Evolutionary conservation across 1,140 invertebrate genomes (phyloP).

Genomic region (Rhyacophila brunnea): DNA sequence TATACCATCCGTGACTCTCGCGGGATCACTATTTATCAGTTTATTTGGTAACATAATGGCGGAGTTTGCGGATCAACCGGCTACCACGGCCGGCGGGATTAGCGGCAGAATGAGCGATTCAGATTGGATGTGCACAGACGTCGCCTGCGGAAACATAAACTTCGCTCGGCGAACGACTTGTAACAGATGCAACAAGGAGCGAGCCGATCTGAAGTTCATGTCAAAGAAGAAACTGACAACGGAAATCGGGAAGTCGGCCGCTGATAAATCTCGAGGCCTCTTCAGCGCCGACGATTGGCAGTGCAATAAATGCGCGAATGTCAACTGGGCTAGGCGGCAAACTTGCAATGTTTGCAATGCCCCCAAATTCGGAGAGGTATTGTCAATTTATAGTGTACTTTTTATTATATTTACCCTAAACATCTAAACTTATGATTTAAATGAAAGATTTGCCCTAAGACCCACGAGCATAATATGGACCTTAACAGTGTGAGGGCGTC

Average conservation of each 20-base stretch:
- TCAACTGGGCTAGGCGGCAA: constrained; percentile 96
- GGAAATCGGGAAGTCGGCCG: constrained; percentile 96
- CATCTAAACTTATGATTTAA: too few relatives aligned
- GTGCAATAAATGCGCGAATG: constrained; percentile 98
- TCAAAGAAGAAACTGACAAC: constrained; percentile 87
- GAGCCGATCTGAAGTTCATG: constrained; percentile 62
- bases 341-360: constrained; percentile 99
- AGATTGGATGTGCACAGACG: constrained; percentile 24
- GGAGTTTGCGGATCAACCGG: background rate
- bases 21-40: too few relatives aligned
- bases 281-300: constrained; percentile 99
- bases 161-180: constrained; percentile 87
- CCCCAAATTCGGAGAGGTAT: constrained; percentile 91
- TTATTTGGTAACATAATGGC: background rate
- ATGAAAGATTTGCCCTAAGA: too few relatives aligned
- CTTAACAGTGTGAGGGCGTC: too few relatives aligned
- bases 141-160: constrained; percentile 90
- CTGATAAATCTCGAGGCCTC: constrained; percentile 97
- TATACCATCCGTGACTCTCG: too few relatives aligned
- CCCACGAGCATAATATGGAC: too few relatives aligned
- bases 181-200: constrained; percentile 85
- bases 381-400: constrained; percentile 37
- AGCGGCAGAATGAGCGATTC: constrained; percentile 7
- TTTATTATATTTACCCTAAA: background rate
- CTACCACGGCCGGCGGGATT: constrained; percentile 6